Conservation (phyloP, 2,888 invertebrate genomes). For the Ormyrus pomaceus region DNA sequence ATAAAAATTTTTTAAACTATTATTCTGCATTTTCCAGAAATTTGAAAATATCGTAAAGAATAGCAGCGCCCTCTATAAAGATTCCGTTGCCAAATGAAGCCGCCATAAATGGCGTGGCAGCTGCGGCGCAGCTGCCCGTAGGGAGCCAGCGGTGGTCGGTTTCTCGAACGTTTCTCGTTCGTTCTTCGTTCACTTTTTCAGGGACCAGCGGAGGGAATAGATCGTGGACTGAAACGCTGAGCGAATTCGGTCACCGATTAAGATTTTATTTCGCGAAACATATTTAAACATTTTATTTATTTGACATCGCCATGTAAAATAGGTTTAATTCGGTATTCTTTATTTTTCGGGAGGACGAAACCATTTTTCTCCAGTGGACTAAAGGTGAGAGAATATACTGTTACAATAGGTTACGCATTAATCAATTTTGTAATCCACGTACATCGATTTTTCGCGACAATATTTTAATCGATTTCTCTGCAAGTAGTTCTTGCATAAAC, state of each 20-base stretch:
- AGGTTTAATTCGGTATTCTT: neutral
- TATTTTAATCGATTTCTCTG: neutral
- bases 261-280: neutral
- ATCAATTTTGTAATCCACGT: conserved; percentile 48
- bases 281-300: neutral
- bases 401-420: conserved; percentile 26
- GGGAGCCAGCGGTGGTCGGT: no score
- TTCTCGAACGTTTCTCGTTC: neutral
- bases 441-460: conserved; percentile 25
- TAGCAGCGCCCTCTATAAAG: no score
- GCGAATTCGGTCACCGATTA: neutral
- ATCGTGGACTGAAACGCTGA: neutral
- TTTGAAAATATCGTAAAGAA: no score
- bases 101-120: no score
- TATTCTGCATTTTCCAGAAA: no score
- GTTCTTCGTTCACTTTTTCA: conserved; percentile 45
- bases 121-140: no score
- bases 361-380: neutral
- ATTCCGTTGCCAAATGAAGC: no score
- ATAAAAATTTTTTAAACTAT: no score
- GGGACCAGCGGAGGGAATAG: conserved; percentile 2
- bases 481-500: neutral
- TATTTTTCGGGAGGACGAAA: neutral
- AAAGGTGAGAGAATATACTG: conserved; percentile 37
- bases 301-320: conserved; percentile 21